Conservation (phyloP, 2,113 vertebrate species). For the Mobula hypostoma region DNA sequence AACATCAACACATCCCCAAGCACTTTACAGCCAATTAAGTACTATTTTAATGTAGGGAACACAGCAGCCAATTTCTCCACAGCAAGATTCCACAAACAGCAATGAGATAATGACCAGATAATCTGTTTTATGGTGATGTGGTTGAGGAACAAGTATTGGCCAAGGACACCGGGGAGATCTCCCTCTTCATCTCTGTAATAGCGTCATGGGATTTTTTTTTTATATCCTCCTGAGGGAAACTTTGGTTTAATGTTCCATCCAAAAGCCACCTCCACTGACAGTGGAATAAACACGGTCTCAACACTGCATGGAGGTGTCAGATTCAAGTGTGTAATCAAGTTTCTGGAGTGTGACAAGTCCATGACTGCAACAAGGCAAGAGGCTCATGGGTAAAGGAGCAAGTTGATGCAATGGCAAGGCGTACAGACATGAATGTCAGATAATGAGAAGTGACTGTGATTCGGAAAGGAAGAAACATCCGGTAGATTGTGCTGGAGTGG, state of each 20-base stretch:
- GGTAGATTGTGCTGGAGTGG: no score
- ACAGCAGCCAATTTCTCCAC: background rate
- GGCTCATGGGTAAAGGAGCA: background rate
- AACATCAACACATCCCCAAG: background rate
- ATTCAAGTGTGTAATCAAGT: no score
- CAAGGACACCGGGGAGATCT: no score
- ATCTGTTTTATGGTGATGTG: background rate
- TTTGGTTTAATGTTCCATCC: background rate
- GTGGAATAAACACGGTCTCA: no score
- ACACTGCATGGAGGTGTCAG: no score
- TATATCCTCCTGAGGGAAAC: no score
- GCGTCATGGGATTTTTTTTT: no score
- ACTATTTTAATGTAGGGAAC: background rate
- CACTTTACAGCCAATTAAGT: background rate
- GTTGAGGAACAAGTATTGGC: no score
- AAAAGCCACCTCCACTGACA: no score
- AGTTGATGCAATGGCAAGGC: background rate
- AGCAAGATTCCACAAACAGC: conserved; percentile 13
- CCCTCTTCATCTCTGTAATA: no score
- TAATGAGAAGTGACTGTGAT: background rate
- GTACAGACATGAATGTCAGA: background rate
- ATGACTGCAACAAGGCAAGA: background rate
- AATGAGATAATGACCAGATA: background rate
- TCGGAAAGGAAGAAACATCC: background rate
- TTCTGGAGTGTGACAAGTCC: no score